Evolutionary conservation across 2,888 invertebrate genomes (phyloP).

Genomic region (Tortrix viridana): DNA sequence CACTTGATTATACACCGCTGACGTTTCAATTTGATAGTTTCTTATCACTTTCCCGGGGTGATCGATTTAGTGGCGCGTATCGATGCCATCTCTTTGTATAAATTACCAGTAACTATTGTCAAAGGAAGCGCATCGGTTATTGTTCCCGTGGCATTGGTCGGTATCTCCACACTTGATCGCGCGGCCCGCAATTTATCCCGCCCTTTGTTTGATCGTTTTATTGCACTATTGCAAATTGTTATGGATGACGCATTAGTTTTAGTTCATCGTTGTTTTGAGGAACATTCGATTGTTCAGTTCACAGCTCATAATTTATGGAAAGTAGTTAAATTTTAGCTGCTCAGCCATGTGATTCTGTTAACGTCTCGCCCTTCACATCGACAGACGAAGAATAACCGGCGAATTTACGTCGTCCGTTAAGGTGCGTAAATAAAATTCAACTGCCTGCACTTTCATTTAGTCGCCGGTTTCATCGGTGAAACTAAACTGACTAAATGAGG

Average conservation of each 20-base stretch:
- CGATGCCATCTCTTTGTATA: constrained; percentile 72
- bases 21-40: constrained; percentile 75
- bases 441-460: too few relatives aligned
- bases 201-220: constrained; percentile 66
- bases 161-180: constrained; percentile 67
- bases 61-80: constrained; percentile 73
- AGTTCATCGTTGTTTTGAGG: constrained; percentile 35
- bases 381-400: too few relatives aligned
- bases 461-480: too few relatives aligned
- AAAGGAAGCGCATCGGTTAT: constrained; percentile 81
- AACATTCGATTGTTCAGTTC: constrained; percentile 39
- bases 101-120: constrained; percentile 73
- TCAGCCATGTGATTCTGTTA: too few relatives aligned
- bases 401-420: too few relatives aligned
- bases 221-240: constrained; percentile 72
- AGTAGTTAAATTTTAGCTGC: too few relatives aligned
- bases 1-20: constrained; percentile 66
- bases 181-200: constrained; percentile 70
- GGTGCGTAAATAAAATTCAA: too few relatives aligned
- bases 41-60: constrained; percentile 75
- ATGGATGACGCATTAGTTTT: constrained; percentile 53
- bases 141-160: constrained; percentile 72
- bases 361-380: too few relatives aligned
- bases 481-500: too few relatives aligned
- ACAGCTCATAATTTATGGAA: too few relatives aligned